Base-by-base conservation (phyloP, 2,888 invertebrate genomes). In the Tridacna crocea region DNA sequence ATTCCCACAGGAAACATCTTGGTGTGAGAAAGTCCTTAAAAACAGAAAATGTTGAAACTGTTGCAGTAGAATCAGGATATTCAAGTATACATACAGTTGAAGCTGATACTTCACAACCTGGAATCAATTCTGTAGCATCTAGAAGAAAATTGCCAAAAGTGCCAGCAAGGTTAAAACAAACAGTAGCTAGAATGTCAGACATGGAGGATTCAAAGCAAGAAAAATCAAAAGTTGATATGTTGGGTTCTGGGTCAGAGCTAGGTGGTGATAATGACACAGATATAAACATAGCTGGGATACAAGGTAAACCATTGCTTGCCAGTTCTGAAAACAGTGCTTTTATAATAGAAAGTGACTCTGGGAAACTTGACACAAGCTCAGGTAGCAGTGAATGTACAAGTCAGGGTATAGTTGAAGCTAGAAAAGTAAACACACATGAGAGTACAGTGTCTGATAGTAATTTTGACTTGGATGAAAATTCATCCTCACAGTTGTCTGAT, bases 111-210 rank as follows among this genome's bases (percentile, higher is more conserved):
- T 47, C n/a, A 47, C 70, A 70, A 24, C 26, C 51, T 60, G 70
- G 70, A 17, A 17, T 46, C 12, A 51, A 60, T 68, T 27, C 58
- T 22, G 27, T 60, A n/a, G 17, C 55, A n/a, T 77, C 75, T 8
- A 75, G 79, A 61, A 79, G 79, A 48, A 75, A 61, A 47, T 26
- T 79, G 19, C 79, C 79, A 27, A 75, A 75, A 61, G 68, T 79
- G 22, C 79, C 79, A 8, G 60, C 27, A 22, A 17, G n/a, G 22
- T 8, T 15, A 11, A 22, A 58, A 46, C 24, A 47, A 17, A 47
- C 36, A 58, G 46, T 47, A 60, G 13, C 47, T 13, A 8, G 24
- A 47, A 68, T 68, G 11, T 46, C 47, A 47, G 47, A 68, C 1
- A 36, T 12, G 17, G 68, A 36, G n/a, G 68, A 68, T 47, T 51